These are phyloP conservation scores for Hippocampus kuda DNA, from an alignment of 2,797 vertebrate genomes.

Conservation along the genomic window DNA sequence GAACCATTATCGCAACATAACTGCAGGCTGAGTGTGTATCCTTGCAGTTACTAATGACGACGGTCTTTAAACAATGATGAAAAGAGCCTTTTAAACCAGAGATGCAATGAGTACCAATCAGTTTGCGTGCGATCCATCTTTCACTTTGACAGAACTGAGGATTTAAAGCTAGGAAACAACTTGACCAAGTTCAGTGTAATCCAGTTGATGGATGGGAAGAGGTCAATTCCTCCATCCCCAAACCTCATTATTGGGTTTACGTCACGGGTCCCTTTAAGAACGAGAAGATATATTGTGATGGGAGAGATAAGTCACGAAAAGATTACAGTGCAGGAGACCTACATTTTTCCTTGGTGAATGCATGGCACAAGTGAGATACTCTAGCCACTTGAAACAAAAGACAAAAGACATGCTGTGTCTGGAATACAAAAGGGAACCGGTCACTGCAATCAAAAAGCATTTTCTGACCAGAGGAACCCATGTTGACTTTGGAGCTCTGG, in stretches of 20 bases:
- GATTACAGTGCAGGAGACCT: background rate
- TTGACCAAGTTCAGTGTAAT: slow-evolving; percentile 43
- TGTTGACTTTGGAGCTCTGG: background rate
- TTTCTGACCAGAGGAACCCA: background rate
- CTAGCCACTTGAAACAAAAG: background rate
- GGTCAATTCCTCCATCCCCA: slow-evolving; percentile 9
- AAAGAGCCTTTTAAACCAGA: slow-evolving; percentile 34
- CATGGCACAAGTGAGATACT: background rate
- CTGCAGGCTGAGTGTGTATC: slow-evolving; percentile 29
- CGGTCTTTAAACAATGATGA: slow-evolving; percentile 29
- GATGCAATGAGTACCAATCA: slow-evolving; percentile 16
- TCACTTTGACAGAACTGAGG: slow-evolving; percentile 24
- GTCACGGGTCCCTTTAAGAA: slow-evolving; percentile 11
- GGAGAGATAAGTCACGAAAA: background rate
- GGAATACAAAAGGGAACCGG: background rate
- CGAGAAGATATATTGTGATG: slow-evolving; percentile 7
- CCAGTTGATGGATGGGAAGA: slow-evolving; percentile 28
- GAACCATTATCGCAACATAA: slow-evolving; percentile 38
- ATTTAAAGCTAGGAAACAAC: slow-evolving; percentile 22
- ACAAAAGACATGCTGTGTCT: background rate
- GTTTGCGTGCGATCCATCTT: slow-evolving; percentile 34
- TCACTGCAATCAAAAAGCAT: background rate
- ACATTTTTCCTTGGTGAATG: background rate
- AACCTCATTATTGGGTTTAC: slow-evolving; percentile 22
- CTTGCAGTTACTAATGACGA: slow-evolving; percentile 42